phyloP scores from a whole-genome alignment of 2,113 vertebrate genomes.

The Phodopus roborovskii region DNA sequence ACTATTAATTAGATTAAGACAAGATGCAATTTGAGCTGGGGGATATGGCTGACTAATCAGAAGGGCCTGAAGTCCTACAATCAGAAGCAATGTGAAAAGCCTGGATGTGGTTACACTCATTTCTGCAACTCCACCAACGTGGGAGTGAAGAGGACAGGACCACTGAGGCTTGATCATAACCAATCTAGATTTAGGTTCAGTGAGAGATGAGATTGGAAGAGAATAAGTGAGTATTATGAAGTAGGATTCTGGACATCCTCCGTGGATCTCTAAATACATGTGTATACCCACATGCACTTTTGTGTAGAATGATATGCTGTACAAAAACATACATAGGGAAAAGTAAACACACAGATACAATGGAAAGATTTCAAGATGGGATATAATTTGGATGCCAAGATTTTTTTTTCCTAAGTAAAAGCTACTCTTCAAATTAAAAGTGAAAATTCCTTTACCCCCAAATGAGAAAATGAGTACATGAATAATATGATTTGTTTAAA shows the following conservation, averaged over 20 bases:
- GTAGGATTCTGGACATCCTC: not conserved
- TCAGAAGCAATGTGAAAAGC: not conserved
- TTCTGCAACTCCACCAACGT: rapidly evolving
- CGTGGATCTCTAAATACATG: no score
- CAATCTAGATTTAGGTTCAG: not conserved
- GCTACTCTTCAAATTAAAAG: not conserved
- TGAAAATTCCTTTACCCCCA: not conserved
- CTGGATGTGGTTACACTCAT: not conserved
- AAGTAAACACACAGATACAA: not conserved
- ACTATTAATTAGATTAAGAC: not conserved
- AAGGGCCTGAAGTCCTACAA: not conserved
- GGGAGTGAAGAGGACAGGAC: not conserved
- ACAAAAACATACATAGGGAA: not conserved
- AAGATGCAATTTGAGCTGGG: not conserved
- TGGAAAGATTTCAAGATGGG: not conserved
- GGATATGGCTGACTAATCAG: not conserved
- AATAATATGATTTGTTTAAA: not conserved
- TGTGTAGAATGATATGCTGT: not conserved
- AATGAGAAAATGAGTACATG: not conserved
- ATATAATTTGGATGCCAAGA: not conserved
- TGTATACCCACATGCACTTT: not conserved
- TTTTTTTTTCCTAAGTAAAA: not conserved
- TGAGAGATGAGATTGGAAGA: not conserved
- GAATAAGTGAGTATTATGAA: not conserved
- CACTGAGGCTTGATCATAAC: not conserved